A percentile compares a stretch with the other conserved stretches of the same genome.
Evolutionary conservation across 2,113 vertebrate species (phyloP).

Genomic region (Salvator merianae): DNA sequence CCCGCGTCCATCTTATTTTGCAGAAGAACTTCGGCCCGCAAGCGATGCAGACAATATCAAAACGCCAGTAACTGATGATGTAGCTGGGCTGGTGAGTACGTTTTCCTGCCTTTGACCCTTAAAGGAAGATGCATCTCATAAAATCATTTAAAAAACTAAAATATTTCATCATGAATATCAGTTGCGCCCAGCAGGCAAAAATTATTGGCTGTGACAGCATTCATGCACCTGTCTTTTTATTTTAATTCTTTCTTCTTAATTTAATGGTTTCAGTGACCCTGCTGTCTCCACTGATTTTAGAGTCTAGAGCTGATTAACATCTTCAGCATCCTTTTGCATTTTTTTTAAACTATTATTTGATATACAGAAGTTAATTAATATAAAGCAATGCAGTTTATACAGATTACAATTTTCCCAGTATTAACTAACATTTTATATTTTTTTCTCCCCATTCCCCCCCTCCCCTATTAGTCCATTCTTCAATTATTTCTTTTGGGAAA

Average conservation of each 20-base stretch:
- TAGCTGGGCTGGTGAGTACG: conserved; percentile 60
- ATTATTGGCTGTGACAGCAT: neutral
- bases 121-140: neutral
- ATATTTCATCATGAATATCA: neutral
- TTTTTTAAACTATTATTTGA: too few relatives aligned
- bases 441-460: too few relatives aligned
- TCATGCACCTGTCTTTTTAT: neutral
- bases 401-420: too few relatives aligned
- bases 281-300: neutral
- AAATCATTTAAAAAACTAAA: neutral
- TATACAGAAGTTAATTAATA: too few relatives aligned
- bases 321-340: neutral
- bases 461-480: too few relatives aligned
- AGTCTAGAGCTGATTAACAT: neutral
- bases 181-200: neutral
- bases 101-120: neutral
- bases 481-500: too few relatives aligned
- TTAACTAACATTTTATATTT: too few relatives aligned
- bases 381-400: too few relatives aligned
- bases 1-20: neutral
- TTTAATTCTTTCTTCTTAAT: neutral
- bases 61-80: conserved; percentile 43
- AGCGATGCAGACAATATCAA: conserved; percentile 55
- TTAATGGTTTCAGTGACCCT: neutral
- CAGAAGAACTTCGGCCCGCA: conserved; percentile 51